Percentiles rank a stretch among this genome's conserved stretches.
Evolutionary conservation across 2,797 vertebrate species (phyloP).

Genomic region (Acipenser ruthenus): DNA sequence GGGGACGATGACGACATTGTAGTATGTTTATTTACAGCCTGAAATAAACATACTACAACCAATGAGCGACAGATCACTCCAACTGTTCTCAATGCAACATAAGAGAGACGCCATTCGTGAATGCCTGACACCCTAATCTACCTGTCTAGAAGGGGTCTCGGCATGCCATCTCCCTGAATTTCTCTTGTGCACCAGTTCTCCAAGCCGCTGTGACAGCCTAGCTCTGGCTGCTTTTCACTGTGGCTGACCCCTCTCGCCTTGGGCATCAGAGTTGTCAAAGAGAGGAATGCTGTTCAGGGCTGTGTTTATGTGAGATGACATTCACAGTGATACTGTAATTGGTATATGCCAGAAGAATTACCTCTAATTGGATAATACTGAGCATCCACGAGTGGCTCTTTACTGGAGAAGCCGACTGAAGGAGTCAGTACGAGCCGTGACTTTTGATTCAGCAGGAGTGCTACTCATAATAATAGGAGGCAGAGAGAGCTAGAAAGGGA

Average conservation of each 20-base stretch:
- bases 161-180: background rate
- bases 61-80: too few relatives aligned
- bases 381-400: background rate
- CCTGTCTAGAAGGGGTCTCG: too few relatives aligned
- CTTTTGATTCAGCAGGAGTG: background rate
- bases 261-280: constrained; percentile 1
- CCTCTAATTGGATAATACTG: background rate
- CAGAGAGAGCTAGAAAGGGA: background rate
- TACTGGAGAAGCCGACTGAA: background rate
- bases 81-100: too few relatives aligned
- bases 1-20: too few relatives aligned
- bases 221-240: background rate
- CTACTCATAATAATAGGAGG: background rate
- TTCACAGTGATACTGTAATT: constrained; percentile 7
- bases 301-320: constrained; percentile 1
- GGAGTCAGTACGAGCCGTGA: background rate
- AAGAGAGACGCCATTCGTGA: too few relatives aligned
- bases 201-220: background rate
- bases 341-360: constrained; percentile 4
- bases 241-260: background rate
- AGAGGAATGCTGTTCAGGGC: background rate
- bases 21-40: too few relatives aligned
- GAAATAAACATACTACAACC: too few relatives aligned
- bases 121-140: too few relatives aligned
- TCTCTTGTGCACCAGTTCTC: background rate